Evolutionary conservation across 2,888 invertebrate genomes (phyloP), one percentile per base, ranked within the genome.

Genomic region (Thecophora atra): DNA sequence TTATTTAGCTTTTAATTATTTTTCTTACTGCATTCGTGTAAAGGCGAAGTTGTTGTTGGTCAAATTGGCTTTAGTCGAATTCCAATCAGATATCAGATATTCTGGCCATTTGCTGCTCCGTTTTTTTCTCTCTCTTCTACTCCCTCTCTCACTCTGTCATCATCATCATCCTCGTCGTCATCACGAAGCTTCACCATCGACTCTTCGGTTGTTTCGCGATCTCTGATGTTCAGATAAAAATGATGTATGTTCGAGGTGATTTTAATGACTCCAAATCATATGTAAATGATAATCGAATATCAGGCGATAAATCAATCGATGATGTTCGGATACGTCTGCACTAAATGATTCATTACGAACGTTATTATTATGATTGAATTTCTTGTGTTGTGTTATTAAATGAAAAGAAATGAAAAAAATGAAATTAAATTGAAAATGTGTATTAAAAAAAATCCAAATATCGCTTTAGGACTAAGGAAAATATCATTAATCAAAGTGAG

Each of bases 231-330:
- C 63, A n/a, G 70, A 70, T 70, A 70, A 70, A 62, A 58, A 70
- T 70, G 70, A 70, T 70, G 63, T 24, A 70, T 70, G 70, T 70
- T 63, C 51, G 28, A n/a, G 30, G 51, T 19, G 62, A 70, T 70
- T 70, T 70, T 70, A 70, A 70, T 70, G 70, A 70, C 70, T 62
- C 30, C 62, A 70, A 70, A 37, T 62, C 62, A 51, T 63, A 63
- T 70, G 70, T 63, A 70, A 63, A 70, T 70, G 51, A 63, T 70
- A 70, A 70, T 70, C 70, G 70, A 70, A 70, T 63, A 70, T 70
- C 70, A 52, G 37, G 42, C 70, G 70, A 70, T 70, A 70, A 70
- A 63, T 70, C 63, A 70, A 63, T 63, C 63, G 63, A 63, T 70
- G 52, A 63, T 70, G 63, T 70, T 63, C 52, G 70, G n/a, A 70